Evolutionary conservation across 2,888 invertebrate genomes (phyloP).

Genomic region (Rhamnusium bicolor): DNA sequence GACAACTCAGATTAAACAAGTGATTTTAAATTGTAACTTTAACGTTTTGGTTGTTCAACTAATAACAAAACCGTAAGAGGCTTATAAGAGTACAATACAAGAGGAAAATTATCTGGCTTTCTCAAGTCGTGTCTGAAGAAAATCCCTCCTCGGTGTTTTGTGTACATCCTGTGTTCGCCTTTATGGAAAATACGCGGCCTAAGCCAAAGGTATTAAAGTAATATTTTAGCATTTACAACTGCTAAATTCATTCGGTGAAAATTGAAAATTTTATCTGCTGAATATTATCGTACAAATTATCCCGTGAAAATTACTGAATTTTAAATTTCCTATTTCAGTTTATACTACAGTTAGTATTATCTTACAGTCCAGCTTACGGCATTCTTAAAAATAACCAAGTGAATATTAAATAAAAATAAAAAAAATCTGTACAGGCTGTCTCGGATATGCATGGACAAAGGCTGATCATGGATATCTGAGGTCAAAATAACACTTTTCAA

Average conservation of each 20-base stretch:
- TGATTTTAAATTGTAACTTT: conserved; percentile 13
- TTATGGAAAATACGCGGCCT: background rate
- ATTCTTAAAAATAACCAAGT: too few species aligned
- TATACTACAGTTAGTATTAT: too few species aligned
- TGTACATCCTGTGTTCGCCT: background rate
- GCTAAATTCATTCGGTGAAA: background rate
- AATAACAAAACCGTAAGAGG: background rate
- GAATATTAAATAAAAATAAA: too few species aligned
- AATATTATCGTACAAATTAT: too few species aligned
- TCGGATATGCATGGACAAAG: too few species aligned
- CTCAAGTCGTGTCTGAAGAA: conserved; percentile 3
- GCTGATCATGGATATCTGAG: too few species aligned
- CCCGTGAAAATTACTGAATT: too few species aligned
- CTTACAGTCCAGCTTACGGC: too few species aligned
- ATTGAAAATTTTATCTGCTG: background rate
- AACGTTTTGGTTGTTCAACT: conserved; percentile 1
- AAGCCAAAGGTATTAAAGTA: background rate
- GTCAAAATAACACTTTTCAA: too few species aligned
- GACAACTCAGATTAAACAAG: conserved; percentile 1
- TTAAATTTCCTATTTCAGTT: too few species aligned
- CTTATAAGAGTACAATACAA: conserved; percentile 8
- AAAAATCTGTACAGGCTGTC: too few species aligned
- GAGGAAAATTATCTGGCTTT: conserved; percentile 17
- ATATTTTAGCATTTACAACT: conserved; percentile 11
- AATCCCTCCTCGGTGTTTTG: background rate